phyloP scores from a whole-genome alignment of 2,888 invertebrate species.

The Eristalinus sepulchralis region DNA sequence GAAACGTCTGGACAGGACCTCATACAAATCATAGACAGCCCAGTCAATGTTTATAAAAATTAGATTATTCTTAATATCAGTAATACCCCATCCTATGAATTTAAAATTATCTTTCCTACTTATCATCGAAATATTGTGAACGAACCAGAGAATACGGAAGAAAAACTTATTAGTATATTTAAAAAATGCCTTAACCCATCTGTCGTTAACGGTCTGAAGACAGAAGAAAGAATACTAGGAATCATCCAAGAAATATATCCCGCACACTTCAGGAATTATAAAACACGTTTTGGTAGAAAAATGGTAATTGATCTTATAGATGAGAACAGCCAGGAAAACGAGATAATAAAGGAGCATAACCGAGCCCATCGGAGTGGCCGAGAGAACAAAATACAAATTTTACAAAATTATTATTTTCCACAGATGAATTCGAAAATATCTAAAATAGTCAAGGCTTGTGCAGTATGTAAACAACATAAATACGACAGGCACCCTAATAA shows the following conservation, averaged over 20 bases:
- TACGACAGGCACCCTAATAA: no score
- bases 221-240: no score
- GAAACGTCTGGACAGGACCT: conserved; percentile 15
- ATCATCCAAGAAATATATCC: background rate
- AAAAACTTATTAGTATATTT: background rate
- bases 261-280: background rate
- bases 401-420: conserved; percentile 5
- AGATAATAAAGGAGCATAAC: background rate
- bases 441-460: background rate
- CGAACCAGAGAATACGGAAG: background rate
- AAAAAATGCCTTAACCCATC: no score
- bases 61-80: conserved; percentile 11
- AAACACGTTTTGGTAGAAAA: background rate
- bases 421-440: background rate
- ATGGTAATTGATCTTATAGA: background rate
- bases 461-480: background rate
- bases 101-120: no score
- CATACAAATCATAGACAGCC: no score
- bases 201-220: no score
- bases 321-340: background rate
- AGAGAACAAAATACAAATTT: conserved; percentile 11
- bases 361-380: conserved; percentile 4
- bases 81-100: background rate
- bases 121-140: background rate
- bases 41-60: conserved; percentile 42